These are phyloP conservation scores for Apogon talboti DNA, from an alignment of 2,797 vertebrate species.

Conservation along the genomic window DNA sequence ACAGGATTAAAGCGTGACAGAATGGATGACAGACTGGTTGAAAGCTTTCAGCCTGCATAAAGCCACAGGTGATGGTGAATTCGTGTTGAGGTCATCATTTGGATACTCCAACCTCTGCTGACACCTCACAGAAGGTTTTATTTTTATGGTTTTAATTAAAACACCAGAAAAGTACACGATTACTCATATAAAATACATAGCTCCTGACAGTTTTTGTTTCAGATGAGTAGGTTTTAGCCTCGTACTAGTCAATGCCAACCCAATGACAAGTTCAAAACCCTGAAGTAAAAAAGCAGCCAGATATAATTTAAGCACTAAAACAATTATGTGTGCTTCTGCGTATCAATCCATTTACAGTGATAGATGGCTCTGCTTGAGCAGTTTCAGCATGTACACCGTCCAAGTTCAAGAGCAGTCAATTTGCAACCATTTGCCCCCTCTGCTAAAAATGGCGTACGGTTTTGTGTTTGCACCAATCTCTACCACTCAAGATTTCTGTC, in stretches of 20 bases:
- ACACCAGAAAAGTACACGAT: background rate
- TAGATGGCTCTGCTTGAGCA: conserved; percentile 30
- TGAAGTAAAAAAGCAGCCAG: conserved; percentile 29
- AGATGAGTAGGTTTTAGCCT: background rate
- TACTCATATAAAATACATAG: background rate
- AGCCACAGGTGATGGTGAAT: conserved; percentile 35
- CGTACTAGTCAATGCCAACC: conserved; percentile 11
- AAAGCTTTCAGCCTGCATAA: conserved; percentile 43
- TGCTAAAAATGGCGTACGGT: too few species aligned
- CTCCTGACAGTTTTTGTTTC: conserved; percentile 1
- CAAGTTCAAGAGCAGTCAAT: conserved; percentile 45
- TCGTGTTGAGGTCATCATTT: conserved; percentile 36
- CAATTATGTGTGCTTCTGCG: conserved; percentile 27
- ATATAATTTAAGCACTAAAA: conserved; percentile 33
- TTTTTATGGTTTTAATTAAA: conserved; percentile 37
- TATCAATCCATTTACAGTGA: conserved; percentile 34
- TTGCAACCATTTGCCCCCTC: conserved; percentile 29
- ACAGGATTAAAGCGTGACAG: conserved; percentile 34
- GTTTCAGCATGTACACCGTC: conserved; percentile 21
- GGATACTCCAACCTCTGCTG: conserved; percentile 15
- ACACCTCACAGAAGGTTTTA: conserved; percentile 17
- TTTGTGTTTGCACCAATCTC: background rate
- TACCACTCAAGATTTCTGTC: background rate
- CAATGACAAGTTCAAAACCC: conserved; percentile 49
- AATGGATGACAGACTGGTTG: conserved; percentile 45